phyloP scores from a whole-genome alignment of 2,888 invertebrate genomes.

The Drosophila mulleri region DNA sequence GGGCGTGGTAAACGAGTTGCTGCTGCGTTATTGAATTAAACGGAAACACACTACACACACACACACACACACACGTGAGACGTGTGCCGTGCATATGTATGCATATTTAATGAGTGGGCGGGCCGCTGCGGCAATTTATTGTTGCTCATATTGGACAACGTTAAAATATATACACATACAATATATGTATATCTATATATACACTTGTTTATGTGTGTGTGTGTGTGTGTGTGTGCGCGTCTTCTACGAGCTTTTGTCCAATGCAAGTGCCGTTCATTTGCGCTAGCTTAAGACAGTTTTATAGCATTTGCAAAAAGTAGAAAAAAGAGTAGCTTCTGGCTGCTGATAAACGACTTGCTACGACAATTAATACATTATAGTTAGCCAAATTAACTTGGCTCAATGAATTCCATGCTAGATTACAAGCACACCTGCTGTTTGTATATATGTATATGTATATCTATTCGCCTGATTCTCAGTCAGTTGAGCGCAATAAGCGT shows the following conservation, averaged over 20 bases:
- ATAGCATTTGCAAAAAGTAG: constrained; percentile 32
- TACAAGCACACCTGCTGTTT: not conserved
- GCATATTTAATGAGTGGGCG: constrained; percentile 63
- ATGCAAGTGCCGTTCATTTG: constrained; percentile 40
- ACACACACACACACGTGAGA: not conserved
- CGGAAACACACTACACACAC: constrained; percentile 27
- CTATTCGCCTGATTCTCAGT: too few species aligned
- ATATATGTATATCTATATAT: constrained; percentile 11
- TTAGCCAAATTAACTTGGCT: constrained; percentile 25
- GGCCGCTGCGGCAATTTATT: constrained; percentile 67
- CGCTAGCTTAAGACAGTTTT: constrained; percentile 49
- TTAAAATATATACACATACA: constrained; percentile 1
- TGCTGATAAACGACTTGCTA: constrained; percentile 24
- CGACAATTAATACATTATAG: constrained; percentile 29
- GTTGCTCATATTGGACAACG: constrained; percentile 27
- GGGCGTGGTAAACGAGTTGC: constrained; percentile 59
- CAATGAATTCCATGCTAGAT: constrained; percentile 23
- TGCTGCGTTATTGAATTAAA: constrained; percentile 75
- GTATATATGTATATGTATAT: too few species aligned
- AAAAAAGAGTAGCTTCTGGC: not conserved
- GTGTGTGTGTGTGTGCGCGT: not conserved
- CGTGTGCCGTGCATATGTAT: constrained; percentile 5
- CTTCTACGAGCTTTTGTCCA: constrained; percentile 25
- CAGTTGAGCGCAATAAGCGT: too few species aligned
- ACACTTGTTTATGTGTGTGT: not conserved